These are phyloP conservation scores for Drosophila navojoa DNA, from an alignment of 1,140 invertebrate genomes.

Conservation along the genomic window DNA sequence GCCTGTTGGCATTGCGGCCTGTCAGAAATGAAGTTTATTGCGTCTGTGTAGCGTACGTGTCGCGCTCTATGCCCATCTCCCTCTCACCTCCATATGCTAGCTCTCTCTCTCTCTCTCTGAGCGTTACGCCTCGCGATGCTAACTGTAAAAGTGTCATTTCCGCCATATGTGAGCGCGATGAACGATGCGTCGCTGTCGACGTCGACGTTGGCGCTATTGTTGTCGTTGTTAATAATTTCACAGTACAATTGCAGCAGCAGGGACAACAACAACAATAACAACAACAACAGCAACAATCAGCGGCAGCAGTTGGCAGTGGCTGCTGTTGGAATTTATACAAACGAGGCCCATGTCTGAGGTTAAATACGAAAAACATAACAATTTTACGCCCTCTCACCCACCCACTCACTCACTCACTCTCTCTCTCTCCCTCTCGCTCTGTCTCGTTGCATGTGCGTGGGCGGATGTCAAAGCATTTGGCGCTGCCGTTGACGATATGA, in stretches of 20 bases:
- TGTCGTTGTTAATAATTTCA: conserved; percentile 73
- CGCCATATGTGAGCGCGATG: conserved; percentile 78
- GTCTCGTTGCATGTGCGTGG: conserved; percentile 7
- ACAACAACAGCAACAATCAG: conserved; percentile 33
- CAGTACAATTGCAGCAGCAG: conserved; percentile 62
- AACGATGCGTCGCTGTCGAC: conserved; percentile 69
- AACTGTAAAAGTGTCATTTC: conserved; percentile 81
- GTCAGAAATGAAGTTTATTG: conserved; percentile 79
- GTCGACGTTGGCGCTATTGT: conserved; percentile 25
- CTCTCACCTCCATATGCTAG: conserved; percentile 3
- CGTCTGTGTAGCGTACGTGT: conserved; percentile 68
- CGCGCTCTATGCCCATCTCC: conserved; percentile 14
- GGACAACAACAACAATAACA: conserved; percentile 42
- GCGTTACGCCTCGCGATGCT: conserved; percentile 37
- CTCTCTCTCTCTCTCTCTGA: background rate
- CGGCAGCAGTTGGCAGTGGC: conserved; percentile 48
- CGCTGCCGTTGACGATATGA: conserved; percentile 51
- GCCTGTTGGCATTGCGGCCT: conserved; percentile 70
- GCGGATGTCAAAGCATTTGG: conserved; percentile 54
- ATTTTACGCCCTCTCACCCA: conserved; percentile 25
- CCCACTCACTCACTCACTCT: background rate
- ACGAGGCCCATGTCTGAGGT: conserved; percentile 79
- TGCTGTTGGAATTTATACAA: conserved; percentile 71
- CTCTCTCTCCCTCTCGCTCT: background rate
- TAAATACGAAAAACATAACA: conserved; percentile 81